Evolutionary conservation across 2,113 vertebrate species (phyloP).

Genomic region (Galemys pyrenaicus): DNA sequence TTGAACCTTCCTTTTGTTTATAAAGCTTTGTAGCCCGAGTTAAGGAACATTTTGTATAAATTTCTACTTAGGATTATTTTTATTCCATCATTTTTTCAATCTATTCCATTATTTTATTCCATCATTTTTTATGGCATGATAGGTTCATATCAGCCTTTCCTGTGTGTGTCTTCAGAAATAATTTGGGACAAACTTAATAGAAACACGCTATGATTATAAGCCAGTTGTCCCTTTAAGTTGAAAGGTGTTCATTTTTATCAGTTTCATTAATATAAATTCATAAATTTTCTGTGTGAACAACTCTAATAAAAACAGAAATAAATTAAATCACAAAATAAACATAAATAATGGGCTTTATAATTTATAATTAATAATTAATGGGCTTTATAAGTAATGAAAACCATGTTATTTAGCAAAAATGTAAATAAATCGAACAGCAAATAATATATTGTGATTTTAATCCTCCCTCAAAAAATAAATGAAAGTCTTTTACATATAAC

Average conservation of each 20-base stretch:
- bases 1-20: not conserved
- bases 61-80: not conserved
- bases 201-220: not conserved
- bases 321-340: not conserved
- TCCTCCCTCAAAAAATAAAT: not conserved
- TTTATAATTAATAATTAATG: not conserved
- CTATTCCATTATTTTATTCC: too few relatives aligned
- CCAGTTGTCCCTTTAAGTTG: not conserved
- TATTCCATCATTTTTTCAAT: not conserved
- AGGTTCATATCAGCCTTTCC: not conserved
- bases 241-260: not conserved
- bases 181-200: not conserved
- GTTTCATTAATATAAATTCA: not conserved
- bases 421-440: not conserved
- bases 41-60: not conserved
- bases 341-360: not conserved
- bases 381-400: not conserved
- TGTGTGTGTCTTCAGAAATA: not conserved
- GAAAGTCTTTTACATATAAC: not conserved
- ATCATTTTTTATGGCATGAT: not conserved
- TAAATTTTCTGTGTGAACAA: not conserved
- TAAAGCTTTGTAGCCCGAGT: not conserved
- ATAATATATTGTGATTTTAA: not conserved
- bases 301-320: not conserved
- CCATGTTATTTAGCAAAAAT: not conserved